Evolutionary conservation across 2,888 invertebrate species (phyloP), one percentile per base, ranked within the genome.

Genomic region (Erebia ligea): DNA sequence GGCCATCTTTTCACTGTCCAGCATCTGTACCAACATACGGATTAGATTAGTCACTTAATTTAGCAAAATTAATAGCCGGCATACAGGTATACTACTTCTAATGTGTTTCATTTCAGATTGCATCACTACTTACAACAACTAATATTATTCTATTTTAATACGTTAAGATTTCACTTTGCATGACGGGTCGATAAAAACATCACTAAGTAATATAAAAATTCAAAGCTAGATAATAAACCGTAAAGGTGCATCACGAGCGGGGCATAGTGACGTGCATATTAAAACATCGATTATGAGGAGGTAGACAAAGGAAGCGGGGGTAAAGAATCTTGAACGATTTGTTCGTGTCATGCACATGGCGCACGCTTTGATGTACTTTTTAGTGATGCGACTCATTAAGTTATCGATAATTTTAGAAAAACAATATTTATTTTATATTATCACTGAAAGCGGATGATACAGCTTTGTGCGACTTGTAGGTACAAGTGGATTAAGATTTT

Each of bases 231-330:
- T 70, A 70, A 70, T 74, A 72, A 74, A 66, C 68, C 54, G 64
- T 63, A 72, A 71, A 68, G 70, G 70, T 70, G 73, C 66, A 70
- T 68, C 71, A 69, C 69, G 68, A 71, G 61, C 64, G 63, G 57
- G 66, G 65, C 42, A 67, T 74, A 77, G 73, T 74, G 75, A 76
- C 65, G 74, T 74, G 77, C 76, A 77, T 77, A 74, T 75, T 77
- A 76, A 74, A 76, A 74, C 73, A 76, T 75, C 77, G 77, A 77
- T 77, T 73, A 76, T 70, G 21, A 72, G 57, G 13, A 66, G 17
- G 61, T 57, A 73, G 73, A 77, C 76, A 77, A 76, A 76, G 70
- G 75, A 72, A 58, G 70, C 73, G 70, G 67, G 70, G 68, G 56
- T 72, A 66, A 72, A 74, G 76, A 74, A 71, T 75, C 73, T 73